A percentile compares a stretch with the other conserved stretches of the same genome.
Conservation (phyloP, 2,888 invertebrate genomes). For the Drosophila neonasuta region DNA sequence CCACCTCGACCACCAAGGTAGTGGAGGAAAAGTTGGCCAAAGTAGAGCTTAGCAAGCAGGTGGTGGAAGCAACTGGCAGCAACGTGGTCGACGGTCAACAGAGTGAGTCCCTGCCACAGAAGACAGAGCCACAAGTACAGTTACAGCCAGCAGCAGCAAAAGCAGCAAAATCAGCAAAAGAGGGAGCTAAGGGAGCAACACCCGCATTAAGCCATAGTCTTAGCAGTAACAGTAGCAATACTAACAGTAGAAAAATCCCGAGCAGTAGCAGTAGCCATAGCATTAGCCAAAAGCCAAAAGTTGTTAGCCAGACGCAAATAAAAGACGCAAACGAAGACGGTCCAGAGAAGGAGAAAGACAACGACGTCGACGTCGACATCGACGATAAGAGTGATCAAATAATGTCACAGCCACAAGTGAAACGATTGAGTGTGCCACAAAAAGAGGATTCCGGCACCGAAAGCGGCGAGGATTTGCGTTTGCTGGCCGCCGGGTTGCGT, state of each 20-base stretch:
- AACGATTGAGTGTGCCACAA: constrained; percentile 79
- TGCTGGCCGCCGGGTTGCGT: constrained; percentile 83
- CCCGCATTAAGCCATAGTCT: constrained; percentile 48
- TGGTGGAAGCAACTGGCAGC: constrained; percentile 25
- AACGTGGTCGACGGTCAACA: constrained; percentile 74
- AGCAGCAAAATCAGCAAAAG: constrained; percentile 12
- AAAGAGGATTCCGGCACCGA: constrained; percentile 87
- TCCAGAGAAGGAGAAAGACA: neutral
- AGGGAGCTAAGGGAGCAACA: constrained; percentile 26
- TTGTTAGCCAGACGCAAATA: constrained; percentile 36
- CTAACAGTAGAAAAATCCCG: constrained; percentile 4
- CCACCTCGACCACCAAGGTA: constrained; percentile 37
- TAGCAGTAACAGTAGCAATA: constrained; percentile 41
- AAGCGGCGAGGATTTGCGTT: constrained; percentile 87
- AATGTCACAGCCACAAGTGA: constrained; percentile 45
- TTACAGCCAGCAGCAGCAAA: constrained; percentile 25
- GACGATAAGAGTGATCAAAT: constrained; percentile 22
- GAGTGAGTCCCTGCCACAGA: constrained; percentile 88
- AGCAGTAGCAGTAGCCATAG: constrained; percentile 31
- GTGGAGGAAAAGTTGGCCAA: constrained; percentile 61
- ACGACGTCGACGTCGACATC: neutral
- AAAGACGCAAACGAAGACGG: constrained; percentile 61
- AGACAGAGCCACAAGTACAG: constrained; percentile 66
- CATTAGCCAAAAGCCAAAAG: constrained; percentile 49
- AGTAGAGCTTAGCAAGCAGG: constrained; percentile 54